Evolutionary conservation across 2,888 invertebrate genomes (phyloP), one percentile per base, ranked within the genome.

Genomic region (Agonopterix subpropinquella): DNA sequence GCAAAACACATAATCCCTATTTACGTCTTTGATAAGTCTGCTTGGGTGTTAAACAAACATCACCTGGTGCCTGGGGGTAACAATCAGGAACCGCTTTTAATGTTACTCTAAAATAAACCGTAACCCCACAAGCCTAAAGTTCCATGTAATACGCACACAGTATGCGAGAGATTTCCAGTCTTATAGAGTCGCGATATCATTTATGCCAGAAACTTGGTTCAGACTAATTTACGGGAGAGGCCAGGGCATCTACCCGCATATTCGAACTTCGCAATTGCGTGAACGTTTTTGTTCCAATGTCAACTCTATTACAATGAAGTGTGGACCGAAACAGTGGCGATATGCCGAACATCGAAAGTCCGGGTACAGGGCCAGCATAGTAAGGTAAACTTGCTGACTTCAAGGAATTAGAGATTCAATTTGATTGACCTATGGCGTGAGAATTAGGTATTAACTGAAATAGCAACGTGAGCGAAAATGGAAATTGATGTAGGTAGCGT

Each of bases 331-430:
- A n/a, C n/a, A n/a, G n/a, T n/a, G n/a, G n/a, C n/a, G n/a, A n/a
- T n/a, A n/a, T n/a, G n/a, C n/a, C n/a, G n/a, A n/a, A n/a, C n/a
- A n/a, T n/a, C n/a, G n/a, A n/a, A n/a, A n/a, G n/a, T n/a, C n/a
- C n/a, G n/a, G n/a, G n/a, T n/a, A n/a, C n/a, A n/a, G n/a, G n/a
- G n/a, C n/a, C 58, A 57, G 55, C 60, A 55, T 48, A 55, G 13
- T 48, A 49, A 55, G 58, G 64, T 61, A 65, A 72, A 71, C 62
- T 69, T 61, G 69, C 68, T 63, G 73, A 73, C 60, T 71, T 58
- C 56, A 60, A 60, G 62, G 57, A 69, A 73, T 76, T 68, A 70
- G 60, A 57, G 65, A 73, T 72, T 76, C 67, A 70, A 73, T 72
- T 74, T 73, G 67, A 74, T 72, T 73, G 68, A 68, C 62, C 65